Base-by-base conservation (phyloP, 2,888 invertebrate genomes). In the Crematogaster levior region DNA sequence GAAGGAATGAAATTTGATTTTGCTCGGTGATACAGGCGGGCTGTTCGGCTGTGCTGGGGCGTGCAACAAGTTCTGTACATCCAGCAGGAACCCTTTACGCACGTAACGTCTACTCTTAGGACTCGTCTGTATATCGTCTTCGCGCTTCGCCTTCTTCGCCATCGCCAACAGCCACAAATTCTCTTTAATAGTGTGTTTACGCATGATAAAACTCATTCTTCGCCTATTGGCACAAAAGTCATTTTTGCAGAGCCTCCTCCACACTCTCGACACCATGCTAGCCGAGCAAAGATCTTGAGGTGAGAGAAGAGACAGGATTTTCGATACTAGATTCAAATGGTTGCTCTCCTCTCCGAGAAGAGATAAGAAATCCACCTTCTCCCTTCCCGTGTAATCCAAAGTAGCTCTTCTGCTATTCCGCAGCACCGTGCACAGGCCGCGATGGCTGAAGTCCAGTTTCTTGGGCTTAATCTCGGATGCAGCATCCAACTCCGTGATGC, bases 21-120 rank as follows among this genome's bases (percentile, higher is more conserved):
- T 95, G 84, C 93, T 93, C 0, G 95, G 95, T 4, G 94, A 94
- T 9, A 94, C 94, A 1, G 95, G 94, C 30, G 95, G 95, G 85
- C 95, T 95, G 56, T 85, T 91, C 0, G 94, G 93, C 48, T 90
- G 89, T 4, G 86, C 84, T 1, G 92, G 91, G 3, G 84, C 84
- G 40, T 90, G 88, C 0, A 93, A 81, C 27, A 93, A 86, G 84
- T 94, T 94, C 60, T 93, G 93, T 46, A 94, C 93, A 27, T 92
- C 92, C n/a, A 92, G 51, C 1, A 94, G 89, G 66, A 88, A 90
- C 1, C 93, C 93, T 82, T 92, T 93, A 61, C 92, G 91, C 2
- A 86, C 91, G 68, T 91, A 92, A 82, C 91, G 87, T 66, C 91
- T 68, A 30, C 77, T 70, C 34, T 18, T 79, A 0, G 94, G 93